These are phyloP conservation scores for Hippolais icterina DNA, from an alignment of 2,113 vertebrate genomes.

Conservation along the genomic window DNA sequence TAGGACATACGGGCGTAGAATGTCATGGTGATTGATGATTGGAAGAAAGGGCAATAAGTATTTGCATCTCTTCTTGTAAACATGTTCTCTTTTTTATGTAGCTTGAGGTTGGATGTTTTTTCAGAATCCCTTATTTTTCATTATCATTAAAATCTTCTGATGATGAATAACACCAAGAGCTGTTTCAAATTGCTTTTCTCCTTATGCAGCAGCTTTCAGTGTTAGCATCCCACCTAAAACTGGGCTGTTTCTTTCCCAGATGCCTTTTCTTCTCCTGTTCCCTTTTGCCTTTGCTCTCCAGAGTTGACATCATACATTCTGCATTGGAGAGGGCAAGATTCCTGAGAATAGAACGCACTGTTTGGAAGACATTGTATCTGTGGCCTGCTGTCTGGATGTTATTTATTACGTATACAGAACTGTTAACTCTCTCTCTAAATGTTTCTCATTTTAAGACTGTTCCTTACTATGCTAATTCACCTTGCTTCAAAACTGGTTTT, in stretches of 20 bases:
- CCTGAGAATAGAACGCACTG: neutral
- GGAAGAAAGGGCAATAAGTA: neutral
- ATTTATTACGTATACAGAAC: neutral
- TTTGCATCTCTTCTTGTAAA: neutral
- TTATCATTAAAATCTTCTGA: neutral
- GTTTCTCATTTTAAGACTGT: neutral
- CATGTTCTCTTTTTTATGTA: fast-evolving
- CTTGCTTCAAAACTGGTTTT: neutral
- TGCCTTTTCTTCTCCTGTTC: neutral
- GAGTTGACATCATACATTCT: neutral
- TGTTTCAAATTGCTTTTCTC: neutral
- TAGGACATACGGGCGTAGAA: neutral
- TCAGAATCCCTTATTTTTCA: neutral
- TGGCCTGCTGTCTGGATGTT: neutral
- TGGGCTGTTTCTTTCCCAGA: neutral
- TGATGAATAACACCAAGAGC: neutral
- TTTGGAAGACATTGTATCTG: neutral
- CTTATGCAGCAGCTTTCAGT: neutral
- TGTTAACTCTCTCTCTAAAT: neutral
- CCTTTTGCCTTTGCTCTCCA: neutral
- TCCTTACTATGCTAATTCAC: neutral
- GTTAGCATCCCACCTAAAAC: neutral
- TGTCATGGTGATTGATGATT: neutral
- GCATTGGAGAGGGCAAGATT: neutral
- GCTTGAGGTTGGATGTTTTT: neutral